Conservation (phyloP, 1,140 invertebrate genomes). For the Hermetia illucens region DNA sequence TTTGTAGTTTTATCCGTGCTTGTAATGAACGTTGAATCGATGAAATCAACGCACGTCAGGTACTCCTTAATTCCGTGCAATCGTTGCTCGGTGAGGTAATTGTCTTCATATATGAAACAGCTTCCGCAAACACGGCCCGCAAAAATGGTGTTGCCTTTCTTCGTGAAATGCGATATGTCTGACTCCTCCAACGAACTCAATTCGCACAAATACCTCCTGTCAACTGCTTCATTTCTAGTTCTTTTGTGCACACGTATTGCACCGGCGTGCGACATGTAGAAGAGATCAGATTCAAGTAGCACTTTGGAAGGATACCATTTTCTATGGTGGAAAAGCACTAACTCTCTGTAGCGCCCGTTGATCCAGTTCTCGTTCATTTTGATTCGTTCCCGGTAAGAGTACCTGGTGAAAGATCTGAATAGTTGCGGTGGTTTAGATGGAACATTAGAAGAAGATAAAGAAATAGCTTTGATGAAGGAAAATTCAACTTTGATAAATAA, state of each 20-base stretch:
- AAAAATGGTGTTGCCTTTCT: slow-evolving; percentile 22
- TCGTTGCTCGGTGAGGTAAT: slow-evolving; percentile 14
- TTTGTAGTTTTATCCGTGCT: slow-evolving; percentile 18
- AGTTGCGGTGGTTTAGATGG: too few relatives aligned
- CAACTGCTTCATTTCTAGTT: slow-evolving; percentile 11
- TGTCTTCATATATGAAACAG: slow-evolving; percentile 14
- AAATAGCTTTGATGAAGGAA: too few relatives aligned
- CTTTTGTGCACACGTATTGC: slow-evolving; percentile 20
- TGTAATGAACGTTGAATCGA: slow-evolving; percentile 12
- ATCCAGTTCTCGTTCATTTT: slow-evolving; percentile 20
- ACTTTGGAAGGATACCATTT: slow-evolving; percentile 24
- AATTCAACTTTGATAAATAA: too few relatives aligned
- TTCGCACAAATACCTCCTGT: slow-evolving; percentile 14
- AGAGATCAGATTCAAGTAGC: slow-evolving; percentile 13
- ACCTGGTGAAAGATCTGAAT: slow-evolving; percentile 11
- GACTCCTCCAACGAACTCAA: slow-evolving; percentile 11
- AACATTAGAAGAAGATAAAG: too few relatives aligned
- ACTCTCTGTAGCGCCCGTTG: slow-evolving; percentile 16
- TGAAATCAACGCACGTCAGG: slow-evolving; percentile 20
- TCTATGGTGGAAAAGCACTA: slow-evolving; percentile 19
- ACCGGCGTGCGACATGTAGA: slow-evolving; percentile 18
- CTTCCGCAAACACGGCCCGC: slow-evolving; percentile 15
- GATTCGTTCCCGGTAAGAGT: slow-evolving; percentile 16
- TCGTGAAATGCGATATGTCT: slow-evolving; percentile 21
- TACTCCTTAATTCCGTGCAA: slow-evolving; percentile 19